These are phyloP conservation scores for Penaeus japonicus DNA, from an alignment of 1,140 invertebrate genomes.

Conservation along the genomic window DNA sequence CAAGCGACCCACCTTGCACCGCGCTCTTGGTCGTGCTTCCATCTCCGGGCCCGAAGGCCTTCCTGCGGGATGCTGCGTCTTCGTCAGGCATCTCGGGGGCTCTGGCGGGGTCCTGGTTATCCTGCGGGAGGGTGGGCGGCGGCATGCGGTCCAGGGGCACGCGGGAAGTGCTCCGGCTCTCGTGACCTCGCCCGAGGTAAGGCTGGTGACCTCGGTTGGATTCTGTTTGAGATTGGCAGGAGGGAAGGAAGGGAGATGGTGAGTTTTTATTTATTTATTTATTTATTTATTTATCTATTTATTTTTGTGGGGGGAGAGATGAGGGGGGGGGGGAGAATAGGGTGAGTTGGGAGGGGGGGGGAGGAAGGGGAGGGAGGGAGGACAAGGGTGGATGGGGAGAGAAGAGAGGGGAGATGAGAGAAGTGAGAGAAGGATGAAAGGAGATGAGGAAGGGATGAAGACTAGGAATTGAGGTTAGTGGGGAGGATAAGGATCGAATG, in stretches of 20 bases:
- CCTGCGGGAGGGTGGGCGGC: not conserved
- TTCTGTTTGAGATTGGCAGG: too few species aligned
- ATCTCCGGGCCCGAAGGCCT: not conserved
- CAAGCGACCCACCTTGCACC: not conserved
- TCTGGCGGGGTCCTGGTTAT: not conserved
- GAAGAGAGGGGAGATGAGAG: not conserved
- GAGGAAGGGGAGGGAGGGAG: not conserved
- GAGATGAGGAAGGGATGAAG: not conserved
- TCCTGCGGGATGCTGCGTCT: not conserved
- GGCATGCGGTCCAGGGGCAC: constrained; percentile 14
- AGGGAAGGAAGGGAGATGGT: not conserved
- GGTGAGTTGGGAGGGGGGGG: not conserved
- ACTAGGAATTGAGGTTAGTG: too few species aligned
- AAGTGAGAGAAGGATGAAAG: not conserved
- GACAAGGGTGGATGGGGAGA: not conserved
- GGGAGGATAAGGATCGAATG: too few species aligned
- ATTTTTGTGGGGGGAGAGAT: not conserved
- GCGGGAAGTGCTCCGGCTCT: constrained; percentile 12
- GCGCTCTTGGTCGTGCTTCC: not conserved
- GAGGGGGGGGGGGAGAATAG: not conserved
- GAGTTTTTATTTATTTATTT: not conserved
- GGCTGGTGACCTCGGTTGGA: not conserved
- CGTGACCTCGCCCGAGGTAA: not conserved
- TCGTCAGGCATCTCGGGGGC: not conserved
- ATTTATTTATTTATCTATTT: not conserved